Evolutionary conservation across 2,797 vertebrate genomes (phyloP).

Genomic region (Gouania willdenowi): DNA sequence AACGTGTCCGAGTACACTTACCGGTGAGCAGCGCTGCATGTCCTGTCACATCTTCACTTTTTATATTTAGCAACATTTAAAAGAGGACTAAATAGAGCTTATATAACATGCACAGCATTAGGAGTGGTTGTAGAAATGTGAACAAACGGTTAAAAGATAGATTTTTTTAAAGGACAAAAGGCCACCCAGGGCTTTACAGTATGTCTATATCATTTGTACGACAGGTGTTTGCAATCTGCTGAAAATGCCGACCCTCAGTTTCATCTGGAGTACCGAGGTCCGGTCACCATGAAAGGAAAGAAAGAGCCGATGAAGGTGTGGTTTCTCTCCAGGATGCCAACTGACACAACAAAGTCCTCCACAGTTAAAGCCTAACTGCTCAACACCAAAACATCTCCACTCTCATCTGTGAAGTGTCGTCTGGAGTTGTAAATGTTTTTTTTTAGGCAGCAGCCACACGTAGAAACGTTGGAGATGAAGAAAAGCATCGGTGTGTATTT

Average conservation of each 20-base stretch:
- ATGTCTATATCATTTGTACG: conserved; percentile 9
- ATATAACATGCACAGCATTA: too few relatives aligned
- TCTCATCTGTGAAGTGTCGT: neutral
- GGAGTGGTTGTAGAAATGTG: neutral
- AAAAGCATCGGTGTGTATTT: too few relatives aligned
- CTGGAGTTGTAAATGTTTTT: too few relatives aligned
- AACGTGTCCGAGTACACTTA: conserved; percentile 96
- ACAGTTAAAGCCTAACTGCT: conserved; percentile 8
- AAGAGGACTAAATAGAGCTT: too few relatives aligned
- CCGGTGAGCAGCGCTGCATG: conserved; percentile 71
- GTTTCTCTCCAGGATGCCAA: conserved; percentile 91
- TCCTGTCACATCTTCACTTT: too few relatives aligned
- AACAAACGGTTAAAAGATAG: neutral
- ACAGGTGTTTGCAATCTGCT: conserved; percentile 90
- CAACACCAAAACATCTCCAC: neutral
- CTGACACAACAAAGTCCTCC: conserved; percentile 65
- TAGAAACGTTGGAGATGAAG: neutral
- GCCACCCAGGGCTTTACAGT: neutral
- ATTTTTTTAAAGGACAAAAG: neutral
- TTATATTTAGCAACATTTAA: too few relatives aligned
- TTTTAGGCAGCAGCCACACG: too few relatives aligned
- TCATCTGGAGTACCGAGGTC: conserved; percentile 89
- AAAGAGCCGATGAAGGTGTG: conserved; percentile 99
- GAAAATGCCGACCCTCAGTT: conserved; percentile 97
- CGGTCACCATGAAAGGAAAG: conserved; percentile 96